Conservation (phyloP, 2,113 vertebrate species). For the Corapipo altera region DNA sequence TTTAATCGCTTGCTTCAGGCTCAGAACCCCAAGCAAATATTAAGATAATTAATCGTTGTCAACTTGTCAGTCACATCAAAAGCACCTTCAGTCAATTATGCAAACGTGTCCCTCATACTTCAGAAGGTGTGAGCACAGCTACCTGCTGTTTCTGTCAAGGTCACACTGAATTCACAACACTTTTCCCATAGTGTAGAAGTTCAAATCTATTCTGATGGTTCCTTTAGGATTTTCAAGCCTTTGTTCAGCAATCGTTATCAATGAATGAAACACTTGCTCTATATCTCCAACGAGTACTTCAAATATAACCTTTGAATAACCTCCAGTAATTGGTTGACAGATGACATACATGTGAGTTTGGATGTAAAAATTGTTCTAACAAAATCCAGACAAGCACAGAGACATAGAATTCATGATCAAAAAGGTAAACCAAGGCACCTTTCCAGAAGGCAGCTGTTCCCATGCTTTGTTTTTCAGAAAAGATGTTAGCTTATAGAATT, state of each 20-base stretch:
- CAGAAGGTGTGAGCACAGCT: not conserved
- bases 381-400: conserved; percentile 3
- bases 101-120: not conserved
- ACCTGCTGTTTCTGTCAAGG: conserved; percentile 64
- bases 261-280: conserved; percentile 23
- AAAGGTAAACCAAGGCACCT: not conserved
- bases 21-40: conserved; percentile 74
- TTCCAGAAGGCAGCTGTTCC: not conserved
- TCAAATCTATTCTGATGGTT: conserved; percentile 30
- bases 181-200: conserved; percentile 4
- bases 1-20: conserved; percentile 62
- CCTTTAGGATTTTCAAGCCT: conserved; percentile 47
- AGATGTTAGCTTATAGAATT: not conserved
- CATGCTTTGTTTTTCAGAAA: not conserved
- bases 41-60: conserved; percentile 77
- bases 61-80: conserved; percentile 64
- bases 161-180: conserved; percentile 49
- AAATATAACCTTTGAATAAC: conserved; percentile 57
- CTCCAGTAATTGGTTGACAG: conserved; percentile 49
- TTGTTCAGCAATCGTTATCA: conserved; percentile 5
- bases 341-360: conserved; percentile 12
- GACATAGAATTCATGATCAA: not conserved
- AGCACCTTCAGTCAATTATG: conserved; percentile 57
- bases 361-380: conserved; percentile 37
- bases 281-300: conserved; percentile 42